Conservation (phyloP, 2,888 invertebrate genomes). For the Cryptus viduatorius region DNA sequence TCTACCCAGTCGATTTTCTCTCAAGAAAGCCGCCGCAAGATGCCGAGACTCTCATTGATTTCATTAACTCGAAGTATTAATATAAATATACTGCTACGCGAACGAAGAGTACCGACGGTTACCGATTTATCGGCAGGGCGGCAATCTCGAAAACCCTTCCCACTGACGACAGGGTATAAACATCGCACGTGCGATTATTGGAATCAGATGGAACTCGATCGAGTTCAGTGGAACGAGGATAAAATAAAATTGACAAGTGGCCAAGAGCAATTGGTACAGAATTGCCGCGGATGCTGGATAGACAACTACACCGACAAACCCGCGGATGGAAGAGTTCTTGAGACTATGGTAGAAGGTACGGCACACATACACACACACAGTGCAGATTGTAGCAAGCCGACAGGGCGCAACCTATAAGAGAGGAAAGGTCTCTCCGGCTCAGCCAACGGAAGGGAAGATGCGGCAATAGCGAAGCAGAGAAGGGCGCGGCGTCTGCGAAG, state of each 20-base stretch:
- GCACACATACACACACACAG: slow-evolving; percentile 1
- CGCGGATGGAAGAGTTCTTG: slow-evolving; percentile 13
- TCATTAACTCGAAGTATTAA: slow-evolving; percentile 6
- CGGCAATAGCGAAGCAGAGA: slow-evolving; percentile 57
- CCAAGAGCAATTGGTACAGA: slow-evolving; percentile 16
- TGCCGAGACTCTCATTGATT: slow-evolving; percentile 4
- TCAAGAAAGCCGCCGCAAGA: slow-evolving; percentile 31
- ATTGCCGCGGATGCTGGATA: slow-evolving; percentile 19
- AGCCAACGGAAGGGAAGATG: slow-evolving; percentile 30
- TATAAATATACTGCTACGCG: not conserved
- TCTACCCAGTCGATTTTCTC: slow-evolving; percentile 13
- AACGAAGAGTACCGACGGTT: not conserved
- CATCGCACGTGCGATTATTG: slow-evolving; percentile 37
- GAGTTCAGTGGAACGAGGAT: slow-evolving; percentile 21
- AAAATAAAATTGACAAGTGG: slow-evolving; percentile 59
- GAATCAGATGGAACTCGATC: slow-evolving; percentile 14
- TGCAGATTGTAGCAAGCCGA: not conserved
- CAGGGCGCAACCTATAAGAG: slow-evolving; percentile 8
- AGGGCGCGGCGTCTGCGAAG: slow-evolving; percentile 66
- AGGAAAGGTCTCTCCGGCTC: not conserved
- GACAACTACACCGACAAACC: slow-evolving; percentile 37
- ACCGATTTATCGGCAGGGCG: slow-evolving; percentile 19
- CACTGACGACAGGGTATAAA: slow-evolving; percentile 34
- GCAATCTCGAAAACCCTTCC: not conserved
- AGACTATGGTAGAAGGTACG: not conserved